phyloP scores from a whole-genome alignment of 2,888 invertebrate genomes.

The Minunthozetes semirufus region DNA sequence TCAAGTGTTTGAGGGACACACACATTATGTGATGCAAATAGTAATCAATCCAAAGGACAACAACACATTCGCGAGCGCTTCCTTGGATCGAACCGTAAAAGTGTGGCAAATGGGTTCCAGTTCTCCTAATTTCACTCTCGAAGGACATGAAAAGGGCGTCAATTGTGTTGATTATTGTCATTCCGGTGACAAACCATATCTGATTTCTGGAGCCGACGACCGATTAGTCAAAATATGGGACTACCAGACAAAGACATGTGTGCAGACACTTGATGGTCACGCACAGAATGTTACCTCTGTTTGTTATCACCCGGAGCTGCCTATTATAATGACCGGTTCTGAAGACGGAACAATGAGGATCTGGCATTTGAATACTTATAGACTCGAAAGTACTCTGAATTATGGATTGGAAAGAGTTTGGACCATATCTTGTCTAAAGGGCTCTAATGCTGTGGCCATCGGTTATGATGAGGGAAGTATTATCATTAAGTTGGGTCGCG shows the following conservation, averaged over 20 bases:
- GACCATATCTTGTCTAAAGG: slow-evolving; percentile 86
- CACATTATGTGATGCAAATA: slow-evolving; percentile 99
- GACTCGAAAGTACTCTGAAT: slow-evolving; percentile 90
- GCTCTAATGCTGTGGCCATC: slow-evolving; percentile 91
- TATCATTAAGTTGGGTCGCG: slow-evolving; percentile 88
- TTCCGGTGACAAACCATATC: slow-evolving; percentile 96
- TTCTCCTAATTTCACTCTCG: slow-evolving; percentile 94
- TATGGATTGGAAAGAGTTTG: slow-evolving; percentile 97
- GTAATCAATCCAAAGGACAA: slow-evolving; percentile 99
- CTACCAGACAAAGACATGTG: slow-evolving; percentile 87
- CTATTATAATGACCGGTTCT: slow-evolving; percentile 91
- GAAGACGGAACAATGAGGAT: slow-evolving; percentile 94
- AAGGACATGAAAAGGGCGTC: slow-evolving; percentile 95
- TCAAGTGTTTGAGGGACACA: slow-evolving; percentile 97
- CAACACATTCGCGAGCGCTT: slow-evolving; percentile 99
- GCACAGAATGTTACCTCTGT: slow-evolving; percentile 84
- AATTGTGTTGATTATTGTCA: slow-evolving; percentile 99
- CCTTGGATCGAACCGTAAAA: slow-evolving; percentile 93
- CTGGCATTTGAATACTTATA: slow-evolving; percentile 98
- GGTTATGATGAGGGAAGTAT: slow-evolving; percentile 97
- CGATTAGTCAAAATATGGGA: slow-evolving; percentile 98
- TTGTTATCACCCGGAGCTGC: slow-evolving; percentile 95
- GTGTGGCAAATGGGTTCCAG: slow-evolving; percentile 97
- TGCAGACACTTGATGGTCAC: slow-evolving; percentile 94
- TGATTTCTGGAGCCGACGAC: slow-evolving; percentile 98